Conservation (phyloP, 2,888 invertebrate species). For the Cheilosia impressa region DNA sequence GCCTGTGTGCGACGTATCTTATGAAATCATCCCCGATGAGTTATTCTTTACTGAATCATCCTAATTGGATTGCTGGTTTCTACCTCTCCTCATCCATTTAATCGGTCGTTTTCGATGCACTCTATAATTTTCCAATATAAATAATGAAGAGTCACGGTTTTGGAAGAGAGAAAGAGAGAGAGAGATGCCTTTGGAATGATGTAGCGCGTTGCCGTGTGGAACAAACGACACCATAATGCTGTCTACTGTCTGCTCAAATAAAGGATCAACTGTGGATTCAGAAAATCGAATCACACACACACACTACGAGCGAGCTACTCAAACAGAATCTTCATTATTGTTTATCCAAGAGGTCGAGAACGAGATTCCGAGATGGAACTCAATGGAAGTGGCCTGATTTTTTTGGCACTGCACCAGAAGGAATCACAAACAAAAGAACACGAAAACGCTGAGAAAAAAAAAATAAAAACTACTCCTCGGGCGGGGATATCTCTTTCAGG, state of each 20-base stretch:
- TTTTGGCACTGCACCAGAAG: constrained; percentile 64
- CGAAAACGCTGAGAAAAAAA: constrained; percentile 12
- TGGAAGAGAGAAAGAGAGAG: neutral
- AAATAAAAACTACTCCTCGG: constrained; percentile 29
- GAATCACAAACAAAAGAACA: constrained; percentile 37
- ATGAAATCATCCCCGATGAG: constrained; percentile 53
- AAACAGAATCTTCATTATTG: constrained; percentile 53
- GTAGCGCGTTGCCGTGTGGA: constrained; percentile 42
- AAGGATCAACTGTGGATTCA: constrained; percentile 54
- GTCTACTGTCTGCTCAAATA: constrained; percentile 62
- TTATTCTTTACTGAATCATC: constrained; percentile 68
- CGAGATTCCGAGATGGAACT: too few relatives aligned
- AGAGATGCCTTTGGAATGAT: constrained; percentile 15
- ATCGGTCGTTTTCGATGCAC: constrained; percentile 70
- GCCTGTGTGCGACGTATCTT: too few relatives aligned
- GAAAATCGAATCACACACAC: constrained; percentile 29
- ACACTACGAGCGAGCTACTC: constrained; percentile 11
- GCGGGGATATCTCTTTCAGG: constrained; percentile 63
- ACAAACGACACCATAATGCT: constrained; percentile 35
- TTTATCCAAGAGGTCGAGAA: constrained; percentile 31
- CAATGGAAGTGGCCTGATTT: constrained; percentile 27
- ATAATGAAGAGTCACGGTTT: constrained; percentile 72
- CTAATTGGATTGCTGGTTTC: constrained; percentile 72
- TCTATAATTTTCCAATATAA: constrained; percentile 76
- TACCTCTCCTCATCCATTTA: constrained; percentile 40